Evolutionary conservation across 2,888 invertebrate species (phyloP).

Genomic region (Patella ulyssiponensis): DNA sequence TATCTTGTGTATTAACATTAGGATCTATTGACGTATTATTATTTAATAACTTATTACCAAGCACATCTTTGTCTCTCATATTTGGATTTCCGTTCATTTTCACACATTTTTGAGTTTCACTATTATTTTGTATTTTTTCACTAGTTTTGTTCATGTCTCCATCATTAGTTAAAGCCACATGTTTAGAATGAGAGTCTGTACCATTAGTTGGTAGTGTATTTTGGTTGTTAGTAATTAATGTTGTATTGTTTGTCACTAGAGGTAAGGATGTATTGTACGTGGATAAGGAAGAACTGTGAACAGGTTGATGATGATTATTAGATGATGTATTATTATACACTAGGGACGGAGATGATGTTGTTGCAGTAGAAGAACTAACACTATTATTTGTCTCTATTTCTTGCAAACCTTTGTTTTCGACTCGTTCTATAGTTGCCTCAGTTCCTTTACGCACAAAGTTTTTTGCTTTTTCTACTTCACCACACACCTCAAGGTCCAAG

Average conservation of each 20-base stretch:
- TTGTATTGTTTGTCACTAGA: slow-evolving; percentile 6
- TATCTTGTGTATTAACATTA: no score
- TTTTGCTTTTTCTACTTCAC: slow-evolving; percentile 47
- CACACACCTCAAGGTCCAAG: slow-evolving; percentile 48
- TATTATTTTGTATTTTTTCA: slow-evolving; percentile 3
- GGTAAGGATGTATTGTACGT: not conserved
- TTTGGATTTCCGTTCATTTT: slow-evolving; percentile 3
- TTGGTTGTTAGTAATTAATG: not conserved
- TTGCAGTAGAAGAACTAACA: not conserved
- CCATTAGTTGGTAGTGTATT: not conserved
- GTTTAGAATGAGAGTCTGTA: not conserved
- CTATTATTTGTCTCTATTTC: not conserved
- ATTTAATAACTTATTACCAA: slow-evolving; percentile 6
- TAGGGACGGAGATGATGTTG: not conserved
- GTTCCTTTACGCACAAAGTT: slow-evolving; percentile 30
- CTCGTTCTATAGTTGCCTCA: not conserved
- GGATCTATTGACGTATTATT: not conserved
- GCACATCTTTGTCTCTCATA: not conserved
- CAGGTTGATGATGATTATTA: slow-evolving; percentile 8
- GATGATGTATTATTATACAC: not conserved
- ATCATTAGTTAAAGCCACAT: not conserved
- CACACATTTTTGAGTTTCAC: slow-evolving; percentile 10
- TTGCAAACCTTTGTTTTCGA: not conserved
- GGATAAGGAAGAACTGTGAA: not conserved
- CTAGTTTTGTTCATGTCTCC: slow-evolving; percentile 8